A percentile compares a stretch with the other conserved stretches of the same genome.
phyloP scores from a whole-genome alignment of 2,888 invertebrate species.

The Alsophila aescularia region DNA sequence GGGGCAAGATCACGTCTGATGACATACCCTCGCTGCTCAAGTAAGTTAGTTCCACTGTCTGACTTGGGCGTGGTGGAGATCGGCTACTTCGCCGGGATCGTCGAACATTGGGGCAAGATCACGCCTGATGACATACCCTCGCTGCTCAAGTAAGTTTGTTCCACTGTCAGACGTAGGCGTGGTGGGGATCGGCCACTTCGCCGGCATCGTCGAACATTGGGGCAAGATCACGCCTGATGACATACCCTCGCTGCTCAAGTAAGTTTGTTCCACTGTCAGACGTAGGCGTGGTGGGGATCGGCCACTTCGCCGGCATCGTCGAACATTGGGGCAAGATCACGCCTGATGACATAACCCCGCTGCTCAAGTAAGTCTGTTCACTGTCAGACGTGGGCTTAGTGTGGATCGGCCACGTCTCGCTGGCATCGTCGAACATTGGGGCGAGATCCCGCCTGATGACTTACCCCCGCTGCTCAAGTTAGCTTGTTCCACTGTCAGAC shows the following conservation, averaged over 20 bases:
- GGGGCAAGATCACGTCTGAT: conserved; percentile 89
- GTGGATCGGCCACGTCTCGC: conserved; percentile 97
- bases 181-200: conserved; percentile 98
- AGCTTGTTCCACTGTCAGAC: conserved; percentile 38
- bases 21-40: conserved; percentile 85
- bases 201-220: conserved; percentile 95
- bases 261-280: conserved; percentile 37
- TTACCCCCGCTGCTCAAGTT: conserved; percentile 83
- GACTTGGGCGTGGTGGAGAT: conserved; percentile 98
- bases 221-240: conserved; percentile 88
- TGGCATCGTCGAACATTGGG: conserved; percentile 95
- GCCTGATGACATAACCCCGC: conserved; percentile 86
- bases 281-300: conserved; percentile 99
- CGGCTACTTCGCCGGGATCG: conserved; percentile 97
- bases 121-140: conserved; percentile 87
- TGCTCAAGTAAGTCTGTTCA: conserved; percentile 64
- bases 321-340: conserved; percentile 92
- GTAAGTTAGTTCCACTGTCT: conserved; percentile 50
- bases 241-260: conserved; percentile 83
- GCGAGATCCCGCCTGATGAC: conserved; percentile 88
- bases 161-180: conserved; percentile 89
- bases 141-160: conserved; percentile 64
- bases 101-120: conserved; percentile 92
- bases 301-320: conserved; percentile 96
- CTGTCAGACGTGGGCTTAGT: conserved; percentile 92